Evolutionary conservation across 2,113 vertebrate species (phyloP).

Genomic region (Periophthalmus modestus): DNA sequence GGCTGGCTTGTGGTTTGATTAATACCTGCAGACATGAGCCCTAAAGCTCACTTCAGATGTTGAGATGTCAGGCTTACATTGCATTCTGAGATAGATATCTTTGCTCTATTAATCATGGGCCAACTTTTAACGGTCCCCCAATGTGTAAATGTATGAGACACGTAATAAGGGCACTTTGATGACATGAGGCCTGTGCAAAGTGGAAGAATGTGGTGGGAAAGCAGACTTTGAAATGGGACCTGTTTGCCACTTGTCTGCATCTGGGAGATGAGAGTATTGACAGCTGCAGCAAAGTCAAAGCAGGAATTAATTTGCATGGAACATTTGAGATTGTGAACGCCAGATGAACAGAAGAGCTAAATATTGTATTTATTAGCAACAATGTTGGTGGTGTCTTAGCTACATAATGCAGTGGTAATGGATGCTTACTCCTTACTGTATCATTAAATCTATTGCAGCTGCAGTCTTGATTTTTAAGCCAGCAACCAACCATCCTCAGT

Average conservation of each 20-base stretch:
- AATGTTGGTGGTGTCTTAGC: constrained; percentile 73
- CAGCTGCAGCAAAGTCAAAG: constrained; percentile 71
- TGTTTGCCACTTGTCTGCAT: constrained; percentile 78
- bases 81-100: constrained; percentile 72
- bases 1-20: constrained; percentile 71
- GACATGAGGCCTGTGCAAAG: constrained; percentile 65
- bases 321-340: constrained; percentile 51
- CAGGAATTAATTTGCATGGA: constrained; percentile 77
- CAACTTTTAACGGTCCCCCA: constrained; percentile 78
- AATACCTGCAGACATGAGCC: constrained; percentile 71
- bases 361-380: constrained; percentile 79
- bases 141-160: constrained; percentile 80
- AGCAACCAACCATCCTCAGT: constrained; percentile 66
- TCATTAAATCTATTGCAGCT: constrained; percentile 74
- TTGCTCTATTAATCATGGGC: constrained; percentile 67
- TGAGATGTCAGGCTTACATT: constrained; percentile 74
- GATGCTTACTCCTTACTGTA: constrained; percentile 53
- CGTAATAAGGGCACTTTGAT: constrained; percentile 79
- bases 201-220: constrained; percentile 70
- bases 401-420: constrained; percentile 68
- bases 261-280: constrained; percentile 68
- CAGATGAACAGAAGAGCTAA: constrained; percentile 74
- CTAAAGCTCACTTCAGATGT: constrained; percentile 66
- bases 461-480: constrained; percentile 66
- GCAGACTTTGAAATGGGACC: constrained; percentile 77